These are phyloP conservation scores for Leucophenga varia DNA, from an alignment of 1,140 invertebrate species.

Conservation along the genomic window DNA sequence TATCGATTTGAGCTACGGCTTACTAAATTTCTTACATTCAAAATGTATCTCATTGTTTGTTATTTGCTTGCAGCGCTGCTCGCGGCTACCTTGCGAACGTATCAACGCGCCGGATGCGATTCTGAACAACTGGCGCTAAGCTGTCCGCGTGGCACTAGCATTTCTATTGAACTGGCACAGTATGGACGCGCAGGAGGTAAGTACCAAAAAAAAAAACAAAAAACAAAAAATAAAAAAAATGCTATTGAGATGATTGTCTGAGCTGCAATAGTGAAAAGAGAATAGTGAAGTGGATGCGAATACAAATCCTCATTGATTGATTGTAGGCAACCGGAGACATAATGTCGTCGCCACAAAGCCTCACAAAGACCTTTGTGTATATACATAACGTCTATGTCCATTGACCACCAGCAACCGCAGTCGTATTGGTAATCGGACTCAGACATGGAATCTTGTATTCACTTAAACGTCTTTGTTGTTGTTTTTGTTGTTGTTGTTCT, in stretches of 20 bases:
- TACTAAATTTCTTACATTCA: too few species aligned
- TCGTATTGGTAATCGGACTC: too few species aligned
- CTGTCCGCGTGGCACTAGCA: slow-evolving; percentile 82
- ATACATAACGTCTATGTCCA: too few species aligned
- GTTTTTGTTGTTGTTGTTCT: too few species aligned
- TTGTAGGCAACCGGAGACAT: slow-evolving; percentile 20
- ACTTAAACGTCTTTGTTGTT: too few species aligned
- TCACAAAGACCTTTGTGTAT: too few species aligned
- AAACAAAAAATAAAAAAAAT: too few species aligned
- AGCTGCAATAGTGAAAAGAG: slow-evolving; percentile 7
- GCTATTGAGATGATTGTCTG: slow-evolving; percentile 12
- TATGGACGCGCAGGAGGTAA: slow-evolving; percentile 55
- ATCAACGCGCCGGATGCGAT: slow-evolving; percentile 84
- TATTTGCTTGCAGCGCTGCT: slow-evolving; percentile 69
- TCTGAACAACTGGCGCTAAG: slow-evolving; percentile 78
- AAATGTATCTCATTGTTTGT: slow-evolving; percentile 6
- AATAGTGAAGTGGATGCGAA: slow-evolving; percentile 21
- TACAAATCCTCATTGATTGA: slow-evolving; percentile 33
- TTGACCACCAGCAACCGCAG: too few species aligned
- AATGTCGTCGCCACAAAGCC: too few species aligned
- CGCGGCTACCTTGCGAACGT: slow-evolving; percentile 83
- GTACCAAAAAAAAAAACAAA: too few species aligned
- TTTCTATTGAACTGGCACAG: slow-evolving; percentile 67
- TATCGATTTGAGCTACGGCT: too few species aligned
- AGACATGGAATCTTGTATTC: too few species aligned